Base-by-base conservation (phyloP, 2,888 invertebrate genomes). In the Pristionchus fissidentatus region DNA sequence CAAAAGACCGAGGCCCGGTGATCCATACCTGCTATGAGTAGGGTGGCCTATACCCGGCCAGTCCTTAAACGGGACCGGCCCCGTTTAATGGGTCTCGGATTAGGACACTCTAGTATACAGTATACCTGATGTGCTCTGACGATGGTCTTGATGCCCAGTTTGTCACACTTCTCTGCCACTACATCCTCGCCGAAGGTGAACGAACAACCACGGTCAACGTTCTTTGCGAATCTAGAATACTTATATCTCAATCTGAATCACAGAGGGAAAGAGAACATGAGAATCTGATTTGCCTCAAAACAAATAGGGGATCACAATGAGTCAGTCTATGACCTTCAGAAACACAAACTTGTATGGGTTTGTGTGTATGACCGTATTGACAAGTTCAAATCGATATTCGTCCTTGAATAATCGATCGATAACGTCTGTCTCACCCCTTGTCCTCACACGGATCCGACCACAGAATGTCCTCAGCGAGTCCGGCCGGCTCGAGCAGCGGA, bases 361-460 rank as follows among this genome's bases (percentile, higher is more conserved):
- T n/a, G n/a, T n/a, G n/a, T n/a, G n/a, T n/a, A n/a, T n/a, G n/a
- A n/a, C n/a, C n/a, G n/a, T n/a, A n/a, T n/a, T 52, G 15, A 13
- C 15, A 19, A 52, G 52, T 52, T 52, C 13, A 52, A 52, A 19
- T 52, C 13, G 13, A 52, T 52, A 52, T 52, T 52, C 15, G 62
- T 57, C 60, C 10, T 49, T 49, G 49, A 49, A 15, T 49, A 49
- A 15, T 81, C 82, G 22, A 84, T 84, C 66, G 70, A 29, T 62
- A 62, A 41, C 8, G 75, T 35, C 46, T 0, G 3, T 49, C 35
- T 4, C 1, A 66, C 62, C 62, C 66, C n/a, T 84, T 41, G 35
- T 49, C 75, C 46, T 84, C 81, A 55, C 43, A 73, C 10, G 88
- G 88, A 62, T 88, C 88, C 1, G 87, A 77, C 88, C 88, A 88